A percentile compares a stretch with the other conserved stretches of the same genome.
Evolutionary conservation across 2,113 vertebrate genomes (phyloP).

Genomic region (Platysternon megacephalum): DNA sequence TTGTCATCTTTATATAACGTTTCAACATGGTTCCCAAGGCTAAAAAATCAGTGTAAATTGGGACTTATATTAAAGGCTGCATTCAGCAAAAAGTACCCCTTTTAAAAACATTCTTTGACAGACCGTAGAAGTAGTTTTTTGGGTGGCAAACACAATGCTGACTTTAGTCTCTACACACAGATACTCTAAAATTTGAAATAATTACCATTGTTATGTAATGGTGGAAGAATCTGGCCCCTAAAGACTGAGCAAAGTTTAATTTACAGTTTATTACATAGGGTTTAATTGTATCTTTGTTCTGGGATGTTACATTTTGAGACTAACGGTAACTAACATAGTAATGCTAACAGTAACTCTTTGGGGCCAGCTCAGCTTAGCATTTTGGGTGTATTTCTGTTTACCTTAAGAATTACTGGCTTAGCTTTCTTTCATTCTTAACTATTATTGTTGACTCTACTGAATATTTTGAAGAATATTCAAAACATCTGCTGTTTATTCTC

Average conservation of each 20-base stretch:
- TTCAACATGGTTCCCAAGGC: neutral
- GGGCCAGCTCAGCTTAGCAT: neutral
- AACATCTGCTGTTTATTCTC: neutral
- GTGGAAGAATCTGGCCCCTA: neutral
- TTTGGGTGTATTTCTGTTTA: neutral
- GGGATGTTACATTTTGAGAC: neutral
- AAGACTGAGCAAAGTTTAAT: neutral
- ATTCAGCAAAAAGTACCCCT: neutral
- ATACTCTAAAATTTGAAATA: neutral
- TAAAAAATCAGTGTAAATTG: accelerated
- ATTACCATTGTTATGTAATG: neutral
- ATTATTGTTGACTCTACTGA: neutral
- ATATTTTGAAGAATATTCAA: neutral
- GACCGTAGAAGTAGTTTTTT: neutral
- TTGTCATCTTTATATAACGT: neutral
- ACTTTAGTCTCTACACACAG: neutral
- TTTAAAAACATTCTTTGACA: neutral
- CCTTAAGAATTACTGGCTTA: neutral
- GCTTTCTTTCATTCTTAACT: neutral
- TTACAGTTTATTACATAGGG: neutral
- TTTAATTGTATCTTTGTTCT: neutral
- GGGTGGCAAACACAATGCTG: neutral
- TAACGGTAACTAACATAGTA: no score
- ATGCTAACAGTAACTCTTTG: neutral
- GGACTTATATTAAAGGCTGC: neutral